Conservation (phyloP, 2,797 vertebrate species). For the Chiloscyllium punctatum region DNA sequence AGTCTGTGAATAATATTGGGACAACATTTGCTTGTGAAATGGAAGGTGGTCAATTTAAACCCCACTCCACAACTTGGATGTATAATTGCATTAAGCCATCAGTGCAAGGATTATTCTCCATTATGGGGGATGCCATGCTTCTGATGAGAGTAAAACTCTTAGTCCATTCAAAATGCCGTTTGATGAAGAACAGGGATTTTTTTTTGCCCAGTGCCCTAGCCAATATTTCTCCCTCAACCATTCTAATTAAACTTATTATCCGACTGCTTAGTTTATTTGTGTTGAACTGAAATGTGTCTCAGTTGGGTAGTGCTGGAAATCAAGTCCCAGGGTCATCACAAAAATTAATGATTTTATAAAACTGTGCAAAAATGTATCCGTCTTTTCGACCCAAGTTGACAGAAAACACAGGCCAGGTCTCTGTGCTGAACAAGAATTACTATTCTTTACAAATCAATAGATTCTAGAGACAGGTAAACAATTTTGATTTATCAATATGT, state of each 20-base stretch:
- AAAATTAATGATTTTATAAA: no score
- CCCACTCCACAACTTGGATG: not conserved
- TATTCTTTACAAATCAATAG: no score
- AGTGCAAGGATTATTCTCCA: not conserved
- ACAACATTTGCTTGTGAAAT: not conserved
- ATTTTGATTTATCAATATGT: no score
- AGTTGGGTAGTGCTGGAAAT: no score
- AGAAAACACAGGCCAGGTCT: no score
- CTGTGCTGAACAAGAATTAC: no score
- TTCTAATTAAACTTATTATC: not conserved
- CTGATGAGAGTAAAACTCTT: not conserved
- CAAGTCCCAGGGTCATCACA: no score
- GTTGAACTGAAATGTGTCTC: no score
- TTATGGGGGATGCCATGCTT: not conserved
- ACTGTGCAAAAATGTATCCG: no score
- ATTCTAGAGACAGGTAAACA: no score
- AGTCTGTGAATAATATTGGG: not conserved
- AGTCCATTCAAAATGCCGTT: not conserved
- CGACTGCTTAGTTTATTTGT: no score
- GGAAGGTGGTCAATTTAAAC: not conserved
- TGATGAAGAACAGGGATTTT: not conserved
- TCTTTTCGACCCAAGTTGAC: no score
- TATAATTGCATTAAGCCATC: not conserved
- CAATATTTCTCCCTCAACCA: not conserved
- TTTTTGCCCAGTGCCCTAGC: not conserved